Evolutionary conservation across 2,113 vertebrate genomes (phyloP), one percentile per base, ranked within the genome.

Genomic region (Malurus cyaneus): DNA sequence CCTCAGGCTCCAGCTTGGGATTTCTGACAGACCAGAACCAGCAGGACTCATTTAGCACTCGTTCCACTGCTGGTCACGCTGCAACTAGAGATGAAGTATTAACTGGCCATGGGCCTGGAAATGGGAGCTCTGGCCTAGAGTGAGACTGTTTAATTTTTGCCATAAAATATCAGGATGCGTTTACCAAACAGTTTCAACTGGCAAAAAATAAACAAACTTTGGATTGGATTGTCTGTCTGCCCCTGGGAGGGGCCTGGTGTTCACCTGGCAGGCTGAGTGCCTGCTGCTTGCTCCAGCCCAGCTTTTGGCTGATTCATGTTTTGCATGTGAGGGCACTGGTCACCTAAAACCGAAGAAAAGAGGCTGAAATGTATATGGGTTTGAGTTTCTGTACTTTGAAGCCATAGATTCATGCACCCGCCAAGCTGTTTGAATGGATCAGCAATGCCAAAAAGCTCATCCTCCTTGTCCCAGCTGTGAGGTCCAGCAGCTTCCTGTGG

Each of bases 91-190:
- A 83, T 95, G 92, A 94, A 88, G 71, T 88, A 93, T 96, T 93
- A 86, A 64, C 93, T 94, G 95, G 93, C 87, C 74, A 28, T 6
- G 56, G 89, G 89, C 94, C 95, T 96, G 92, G 89, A 93, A 96
- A 95, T 94, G 90, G 87, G 76, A 94, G 47, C 64, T 88, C 80
- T 92, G 80, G 62, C 46, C 31, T 12, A 50, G n/a, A 77, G 81
- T 0, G 0, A 82, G 52, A 47, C 64, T 4, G 5, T 70, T 92
- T 77, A 26, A 67, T 56, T 91, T 89, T 64, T 89, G 56, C 82
- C 1, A 0, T 83, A 92, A 90, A 95, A 66, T 80, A 86, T 57
- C 60, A 70, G 56, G 82, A 66, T 83, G 21, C 32, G 49, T 81
- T 93, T 89, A 76, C 61, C 81, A 87, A 86, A 76, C 3, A 11